Evolutionary conservation across 2,113 vertebrate genomes (phyloP).

Genomic region (Otocyon megalotis): DNA sequence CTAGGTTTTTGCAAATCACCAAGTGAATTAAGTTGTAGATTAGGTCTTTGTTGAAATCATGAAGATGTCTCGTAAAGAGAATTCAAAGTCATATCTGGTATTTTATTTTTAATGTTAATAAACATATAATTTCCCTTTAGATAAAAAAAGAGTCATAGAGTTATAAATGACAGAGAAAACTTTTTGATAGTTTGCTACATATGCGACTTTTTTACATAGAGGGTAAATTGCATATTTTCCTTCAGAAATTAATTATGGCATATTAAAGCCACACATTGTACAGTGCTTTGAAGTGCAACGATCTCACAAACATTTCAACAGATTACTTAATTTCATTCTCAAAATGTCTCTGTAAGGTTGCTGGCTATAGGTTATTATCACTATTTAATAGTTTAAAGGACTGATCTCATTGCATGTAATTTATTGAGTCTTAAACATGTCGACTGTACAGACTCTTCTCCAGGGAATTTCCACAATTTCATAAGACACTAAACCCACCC

Average conservation of each 20-base stretch:
- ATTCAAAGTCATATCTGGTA: neutral
- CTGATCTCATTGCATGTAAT: neutral
- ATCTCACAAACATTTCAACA: neutral
- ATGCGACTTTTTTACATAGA: neutral
- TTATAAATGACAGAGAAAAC: neutral
- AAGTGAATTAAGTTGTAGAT: slow-evolving; percentile 23
- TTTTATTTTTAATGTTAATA: slow-evolving; percentile 4
- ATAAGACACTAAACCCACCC: neutral
- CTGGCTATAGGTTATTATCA: neutral
- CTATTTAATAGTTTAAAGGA: neutral
- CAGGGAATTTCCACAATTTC: neutral
- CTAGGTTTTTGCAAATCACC: neutral
- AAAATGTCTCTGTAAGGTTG: neutral
- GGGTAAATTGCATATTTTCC: neutral
- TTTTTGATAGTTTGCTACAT: neutral
- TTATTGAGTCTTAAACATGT: neutral
- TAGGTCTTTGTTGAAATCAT: slow-evolving; percentile 52
- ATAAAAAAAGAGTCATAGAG: neutral
- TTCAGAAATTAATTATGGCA: neutral
- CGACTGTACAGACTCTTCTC: neutral
- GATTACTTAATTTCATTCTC: neutral
- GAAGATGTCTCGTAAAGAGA: slow-evolving; percentile 3
- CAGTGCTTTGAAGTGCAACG: neutral
- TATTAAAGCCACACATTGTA: neutral
- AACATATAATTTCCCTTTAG: neutral